These are phyloP conservation scores for Crocidura indochinensis DNA, from an alignment of 2,797 vertebrate genomes.

Conservation along the genomic window DNA sequence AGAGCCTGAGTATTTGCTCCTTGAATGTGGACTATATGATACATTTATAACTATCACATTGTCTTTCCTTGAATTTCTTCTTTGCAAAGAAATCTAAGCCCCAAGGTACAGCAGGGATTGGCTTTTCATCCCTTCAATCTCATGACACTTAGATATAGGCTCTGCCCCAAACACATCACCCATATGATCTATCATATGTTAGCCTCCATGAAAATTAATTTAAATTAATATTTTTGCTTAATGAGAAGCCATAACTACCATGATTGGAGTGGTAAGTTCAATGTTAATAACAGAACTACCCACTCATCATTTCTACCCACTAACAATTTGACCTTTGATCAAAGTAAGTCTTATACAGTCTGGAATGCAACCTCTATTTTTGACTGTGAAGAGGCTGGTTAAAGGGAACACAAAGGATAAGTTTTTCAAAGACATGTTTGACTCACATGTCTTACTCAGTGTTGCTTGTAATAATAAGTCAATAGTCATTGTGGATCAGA, in stretches of 20 bases:
- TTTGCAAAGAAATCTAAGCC: too few species aligned
- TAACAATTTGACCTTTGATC: neutral
- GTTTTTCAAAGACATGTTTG: neutral
- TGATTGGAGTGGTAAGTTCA: neutral
- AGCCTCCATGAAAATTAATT: neutral
- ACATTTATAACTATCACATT: too few species aligned
- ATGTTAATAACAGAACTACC: neutral
- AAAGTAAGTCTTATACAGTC: neutral
- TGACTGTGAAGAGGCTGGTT: neutral
- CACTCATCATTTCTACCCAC: neutral
- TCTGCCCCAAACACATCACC: neutral
- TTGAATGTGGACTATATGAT: too few species aligned
- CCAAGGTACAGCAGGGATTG: too few species aligned
- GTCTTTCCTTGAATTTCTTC: too few species aligned
- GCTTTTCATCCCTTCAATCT: too few species aligned
- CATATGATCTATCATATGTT: neutral
- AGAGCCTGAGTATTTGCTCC: too few species aligned
- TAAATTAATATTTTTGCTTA: neutral
- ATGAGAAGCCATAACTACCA: neutral
- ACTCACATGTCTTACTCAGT: neutral
- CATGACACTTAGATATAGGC: neutral
- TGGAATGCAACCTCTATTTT: neutral
- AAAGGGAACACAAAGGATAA: neutral
- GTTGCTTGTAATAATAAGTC: constrained; percentile 4
- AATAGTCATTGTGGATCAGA: too few species aligned